Evolutionary conservation across 2,888 invertebrate genomes (phyloP), one percentile per base, ranked within the genome.

Genomic region (Scaptomyza parva): DNA sequence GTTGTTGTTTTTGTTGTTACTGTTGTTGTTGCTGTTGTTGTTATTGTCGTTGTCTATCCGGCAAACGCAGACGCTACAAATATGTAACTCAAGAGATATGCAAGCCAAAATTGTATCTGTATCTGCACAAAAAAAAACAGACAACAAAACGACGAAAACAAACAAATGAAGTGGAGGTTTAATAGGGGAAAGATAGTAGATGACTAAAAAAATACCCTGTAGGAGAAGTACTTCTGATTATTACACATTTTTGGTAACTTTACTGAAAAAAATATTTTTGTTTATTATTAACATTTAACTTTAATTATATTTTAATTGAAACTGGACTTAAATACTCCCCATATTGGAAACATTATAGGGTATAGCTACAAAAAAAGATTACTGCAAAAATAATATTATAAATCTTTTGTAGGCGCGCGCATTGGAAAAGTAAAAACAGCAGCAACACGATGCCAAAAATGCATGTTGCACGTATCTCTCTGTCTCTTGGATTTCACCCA

Each of bases 351-450:
- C 26, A n/a, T 17, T 57, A 20, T 35, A 80, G 84, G 69, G 78
- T 75, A 75, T 0, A 54, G 0, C 3, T 3, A 17, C 2, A 14
- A 14, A 35, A 50, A 41, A 33, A 63, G 60, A 57, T 62, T 43
- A 43, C 17, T 53, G 30, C 45, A 39, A 77, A 77, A 74, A 58
- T 20, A 55, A 57, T 68, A 58, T 70, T 54, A 83, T 73, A 80
- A 75, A 79, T 79, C 78, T 81, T 84, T 84, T 80, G 72, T 70
- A 55, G 54, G 75, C 73, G 55, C 35, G 33, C 66, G 17, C 64
- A 64, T 70, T 78, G 79, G 64, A 82, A 82, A 85, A 85, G 72
- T 77, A 79, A 77, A 85, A 85, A 79, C 82, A 61, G 79, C 82
- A 77, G 82, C 75, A 61, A 70, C 78, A 69, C 66, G 75, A 82